phyloP scores from a whole-genome alignment of 2,797 vertebrate species.

The Clarias platycephalus region DNA sequence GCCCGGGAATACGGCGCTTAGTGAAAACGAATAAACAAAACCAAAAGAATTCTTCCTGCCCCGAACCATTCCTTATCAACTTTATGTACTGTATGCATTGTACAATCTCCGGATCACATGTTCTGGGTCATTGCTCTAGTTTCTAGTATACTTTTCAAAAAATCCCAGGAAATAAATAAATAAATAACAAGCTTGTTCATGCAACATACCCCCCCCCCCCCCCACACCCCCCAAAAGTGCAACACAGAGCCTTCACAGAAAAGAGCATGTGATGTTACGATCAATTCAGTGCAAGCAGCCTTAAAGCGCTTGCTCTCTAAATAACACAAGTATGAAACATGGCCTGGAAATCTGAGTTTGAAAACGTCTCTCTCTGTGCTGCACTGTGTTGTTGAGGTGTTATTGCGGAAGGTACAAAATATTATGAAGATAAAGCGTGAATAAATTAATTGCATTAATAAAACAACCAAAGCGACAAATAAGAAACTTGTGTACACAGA shows the following conservation, averaged over 20 bases:
- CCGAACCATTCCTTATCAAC: not conserved
- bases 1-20: not conserved
- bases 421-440: not conserved
- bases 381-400: not conserved
- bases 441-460: not conserved
- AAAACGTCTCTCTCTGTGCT: not conserved
- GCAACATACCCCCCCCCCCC: constrained; percentile 4
- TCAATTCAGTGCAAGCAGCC: constrained; percentile 19
- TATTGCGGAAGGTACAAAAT: not conserved
- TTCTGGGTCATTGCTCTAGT: constrained; percentile 26
- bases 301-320: not conserved
- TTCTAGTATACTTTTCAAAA: not conserved
- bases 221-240: not conserved
- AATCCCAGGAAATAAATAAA: not conserved
- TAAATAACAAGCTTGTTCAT: constrained; percentile 13
- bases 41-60: not conserved
- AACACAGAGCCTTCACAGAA: constrained; percentile 48
- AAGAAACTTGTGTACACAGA: constrained; percentile 37
- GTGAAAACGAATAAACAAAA: not conserved
- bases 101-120: not conserved
- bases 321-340: not conserved
- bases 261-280: constrained; percentile 26
- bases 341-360: not conserved
- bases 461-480: constrained; percentile 58
- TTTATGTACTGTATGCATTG: not conserved